Evolutionary conservation across 2,797 vertebrate species (phyloP).

Genomic region (Ara ararauna): DNA sequence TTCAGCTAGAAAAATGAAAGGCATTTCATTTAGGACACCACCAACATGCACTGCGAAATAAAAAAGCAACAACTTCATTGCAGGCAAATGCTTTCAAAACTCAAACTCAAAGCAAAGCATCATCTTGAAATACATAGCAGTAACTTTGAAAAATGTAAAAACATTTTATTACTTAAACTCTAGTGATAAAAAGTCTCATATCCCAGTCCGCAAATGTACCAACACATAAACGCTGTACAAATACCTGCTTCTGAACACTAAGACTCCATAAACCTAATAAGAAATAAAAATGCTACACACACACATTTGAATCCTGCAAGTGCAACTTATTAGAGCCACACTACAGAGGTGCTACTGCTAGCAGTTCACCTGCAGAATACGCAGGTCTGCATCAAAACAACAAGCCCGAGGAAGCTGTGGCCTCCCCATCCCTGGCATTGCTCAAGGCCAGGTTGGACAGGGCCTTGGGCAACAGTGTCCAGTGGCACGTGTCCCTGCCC

Average conservation of each 20-base stretch:
- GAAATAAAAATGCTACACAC: not conserved
- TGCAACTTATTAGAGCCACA: not conserved
- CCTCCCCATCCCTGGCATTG: not conserved
- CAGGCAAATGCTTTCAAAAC: not conserved
- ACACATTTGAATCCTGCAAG: not conserved
- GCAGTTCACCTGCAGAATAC: not conserved
- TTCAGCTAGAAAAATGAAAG: constrained; percentile 82
- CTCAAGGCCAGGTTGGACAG: not conserved
- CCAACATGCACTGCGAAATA: rapidly evolving
- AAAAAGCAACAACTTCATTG: not conserved
- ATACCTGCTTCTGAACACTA: not conserved
- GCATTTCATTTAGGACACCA: not conserved
- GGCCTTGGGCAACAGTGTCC: not conserved
- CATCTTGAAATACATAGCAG: not conserved
- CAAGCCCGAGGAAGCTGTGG: not conserved
- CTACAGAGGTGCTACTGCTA: not conserved
- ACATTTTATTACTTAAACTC: not conserved
- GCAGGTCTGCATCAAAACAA: not conserved
- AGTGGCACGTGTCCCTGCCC: not conserved
- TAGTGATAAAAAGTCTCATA: not conserved
- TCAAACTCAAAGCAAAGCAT: not conserved
- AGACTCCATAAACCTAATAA: not conserved
- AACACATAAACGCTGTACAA: not conserved
- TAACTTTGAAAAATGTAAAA: not conserved
- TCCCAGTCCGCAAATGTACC: not conserved